phyloP scores from a whole-genome alignment of 2,888 invertebrate species.

The Hydropsyche betteni region DNA sequence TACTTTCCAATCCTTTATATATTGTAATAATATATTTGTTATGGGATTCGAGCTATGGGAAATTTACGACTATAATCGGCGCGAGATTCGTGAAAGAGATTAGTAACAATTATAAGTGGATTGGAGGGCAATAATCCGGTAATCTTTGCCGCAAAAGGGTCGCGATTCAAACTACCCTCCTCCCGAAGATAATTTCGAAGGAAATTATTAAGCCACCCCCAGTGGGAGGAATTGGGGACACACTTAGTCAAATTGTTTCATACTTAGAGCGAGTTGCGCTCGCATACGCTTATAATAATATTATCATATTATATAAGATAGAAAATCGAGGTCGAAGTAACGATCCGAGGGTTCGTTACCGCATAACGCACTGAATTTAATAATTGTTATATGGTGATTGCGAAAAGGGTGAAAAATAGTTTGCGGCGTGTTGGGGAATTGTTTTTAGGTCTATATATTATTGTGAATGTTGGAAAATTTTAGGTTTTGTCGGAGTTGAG shows the following conservation, averaged over 20 bases:
- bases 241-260: conserved; percentile 32
- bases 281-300: conserved; percentile 13
- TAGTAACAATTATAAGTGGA: conserved; percentile 33
- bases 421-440: too few relatives aligned
- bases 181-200: conserved; percentile 20
- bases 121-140: conserved; percentile 31
- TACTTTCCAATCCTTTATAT: too few relatives aligned
- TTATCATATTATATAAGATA: background rate
- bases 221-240: conserved; percentile 9
- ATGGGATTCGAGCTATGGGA: background rate
- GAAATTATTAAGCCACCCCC: conserved; percentile 25
- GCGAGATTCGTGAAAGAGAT: conserved; percentile 25
- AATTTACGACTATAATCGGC: conserved; percentile 32
- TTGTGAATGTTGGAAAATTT: too few relatives aligned
- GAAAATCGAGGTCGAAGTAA: too few relatives aligned
- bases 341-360: too few relatives aligned
- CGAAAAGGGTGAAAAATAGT: too few relatives aligned
- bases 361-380: too few relatives aligned
- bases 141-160: conserved; percentile 28
- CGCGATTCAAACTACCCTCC: conserved; percentile 11
- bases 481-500: too few relatives aligned
- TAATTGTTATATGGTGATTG: too few relatives aligned
- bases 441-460: too few relatives aligned
- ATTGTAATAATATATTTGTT: too few relatives aligned
- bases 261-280: conserved; percentile 4